phyloP scores from a whole-genome alignment of 2,113 vertebrate species.

The Rhea americana region DNA sequence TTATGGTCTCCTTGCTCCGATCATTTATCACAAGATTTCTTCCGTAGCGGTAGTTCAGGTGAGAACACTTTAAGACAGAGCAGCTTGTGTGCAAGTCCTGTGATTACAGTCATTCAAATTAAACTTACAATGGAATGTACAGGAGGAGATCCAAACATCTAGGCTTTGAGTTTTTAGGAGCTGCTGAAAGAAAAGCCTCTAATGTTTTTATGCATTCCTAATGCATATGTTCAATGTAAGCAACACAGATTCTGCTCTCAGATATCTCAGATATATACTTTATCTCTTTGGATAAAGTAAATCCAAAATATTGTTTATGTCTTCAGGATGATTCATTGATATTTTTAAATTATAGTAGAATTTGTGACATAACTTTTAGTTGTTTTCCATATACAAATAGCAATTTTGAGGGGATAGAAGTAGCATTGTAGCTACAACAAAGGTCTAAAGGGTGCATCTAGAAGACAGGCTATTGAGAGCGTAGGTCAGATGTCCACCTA shows the following conservation, averaged over 20 bases:
- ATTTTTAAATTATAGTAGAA: not conserved
- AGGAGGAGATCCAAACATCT: not conserved
- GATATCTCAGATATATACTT: no score
- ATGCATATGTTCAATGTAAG: not conserved
- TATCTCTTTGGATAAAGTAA: no score
- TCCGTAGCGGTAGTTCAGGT: constrained; percentile 86
- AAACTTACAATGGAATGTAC: not conserved
- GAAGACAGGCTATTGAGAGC: not conserved
- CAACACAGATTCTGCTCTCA: not conserved
- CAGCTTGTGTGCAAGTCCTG: not conserved
- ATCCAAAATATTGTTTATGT: not conserved
- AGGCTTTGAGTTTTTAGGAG: not conserved
- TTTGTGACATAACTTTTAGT: not conserved
- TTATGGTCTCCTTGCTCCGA: constrained; percentile 88
- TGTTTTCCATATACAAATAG: not conserved
- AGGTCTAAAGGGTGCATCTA: not conserved
- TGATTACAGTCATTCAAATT: not conserved
- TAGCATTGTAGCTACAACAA: not conserved
- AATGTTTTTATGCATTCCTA: not conserved
- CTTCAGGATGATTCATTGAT: not conserved
- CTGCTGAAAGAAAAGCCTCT: not conserved
- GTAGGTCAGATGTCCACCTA: not conserved
- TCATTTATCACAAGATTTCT: constrained; percentile 89
- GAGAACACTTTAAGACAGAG: constrained; percentile 23
- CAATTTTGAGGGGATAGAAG: not conserved